Base-by-base conservation (phyloP, 2,888 invertebrate species). In the Cheilosia variabilis region DNA sequence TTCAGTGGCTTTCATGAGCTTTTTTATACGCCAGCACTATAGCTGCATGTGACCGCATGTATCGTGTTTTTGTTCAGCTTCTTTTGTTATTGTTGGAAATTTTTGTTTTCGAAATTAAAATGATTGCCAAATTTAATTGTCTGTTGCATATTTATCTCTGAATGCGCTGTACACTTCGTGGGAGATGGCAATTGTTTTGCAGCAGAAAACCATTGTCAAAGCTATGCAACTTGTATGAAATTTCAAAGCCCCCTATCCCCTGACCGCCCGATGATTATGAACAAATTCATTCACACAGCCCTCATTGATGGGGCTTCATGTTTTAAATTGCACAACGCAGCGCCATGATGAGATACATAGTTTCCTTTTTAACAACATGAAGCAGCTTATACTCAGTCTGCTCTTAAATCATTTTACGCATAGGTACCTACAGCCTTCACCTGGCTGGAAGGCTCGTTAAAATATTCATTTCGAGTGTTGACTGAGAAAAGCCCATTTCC, bases 51-150 rank as follows among this genome's bases (percentile, higher is more conserved):
- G 53, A 75, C 80, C 84, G 10, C 80, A 75, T 9, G 31, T 9
- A 9, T 9, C 31, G 31, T 68, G 41, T 63, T 58, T 63, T 55
- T 50, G 17, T 31, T 2, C 13, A 19, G 15, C 22, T 27, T 41
- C 24, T 34, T 15, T 0, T 43, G 50, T 24, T 19, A 2, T 47
- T 24, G 9, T 24, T 52, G 24, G 6, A 52, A 27, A 2, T 73
- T 53, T 9, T 4, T 15, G 47, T 68, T 75, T 27, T 9, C 34
- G 19, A 76, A 52, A 45, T 60, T 53, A 55, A 73, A 73, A 62
- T 66, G 47, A 81, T 81, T 86, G 55, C 65, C 47, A 84, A 84
- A 84, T 76, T 71, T 55, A 76, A 84, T 75, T 84, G 84, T 80
- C 75, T 75, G 60, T 80, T 75, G 75, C 75, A 75, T 80, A 53